A percentile compares a stretch with the other conserved stretches of the same genome.
Evolutionary conservation across 1,140 invertebrate genomes (phyloP).

Genomic region (Trachelipus rathkii): DNA sequence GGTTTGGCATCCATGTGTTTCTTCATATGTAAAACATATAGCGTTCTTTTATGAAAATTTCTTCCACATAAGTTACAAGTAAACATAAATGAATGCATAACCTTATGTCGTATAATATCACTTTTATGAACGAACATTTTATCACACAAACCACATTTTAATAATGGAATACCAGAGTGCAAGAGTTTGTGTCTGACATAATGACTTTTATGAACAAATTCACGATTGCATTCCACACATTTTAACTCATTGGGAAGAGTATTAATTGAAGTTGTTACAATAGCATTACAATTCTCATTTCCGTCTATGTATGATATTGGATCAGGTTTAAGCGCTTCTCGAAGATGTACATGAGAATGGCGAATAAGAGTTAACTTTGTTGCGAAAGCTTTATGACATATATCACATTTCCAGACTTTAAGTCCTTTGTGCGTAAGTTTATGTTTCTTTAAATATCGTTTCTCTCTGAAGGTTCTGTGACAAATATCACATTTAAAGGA

Average conservation of each 20-base stretch:
- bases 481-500: constrained; percentile 49
- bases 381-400: constrained; percentile 45
- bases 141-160: constrained; percentile 45
- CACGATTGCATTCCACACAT: constrained; percentile 62
- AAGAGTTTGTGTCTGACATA: constrained; percentile 59
- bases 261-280: constrained; percentile 11
- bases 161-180: constrained; percentile 58
- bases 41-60: constrained; percentile 54
- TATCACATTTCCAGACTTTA: constrained; percentile 45
- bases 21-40: constrained; percentile 59
- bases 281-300: not conserved
- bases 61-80: constrained; percentile 98
- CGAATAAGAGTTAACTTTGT: constrained; percentile 40
- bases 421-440: constrained; percentile 43
- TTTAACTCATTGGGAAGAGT: constrained; percentile 54
- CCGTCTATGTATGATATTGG: constrained; percentile 28
- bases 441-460: constrained; percentile 42
- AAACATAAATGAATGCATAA: constrained; percentile 56
- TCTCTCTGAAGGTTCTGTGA: constrained; percentile 42
- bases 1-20: constrained; percentile 55
- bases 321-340: constrained; percentile 40
- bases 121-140: constrained; percentile 53
- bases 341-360: constrained; percentile 42
- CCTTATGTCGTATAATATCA: constrained; percentile 44
- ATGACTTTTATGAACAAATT: constrained; percentile 65